Conservation (phyloP, 2,888 invertebrate genomes). For the Coleophora deauratella region DNA sequence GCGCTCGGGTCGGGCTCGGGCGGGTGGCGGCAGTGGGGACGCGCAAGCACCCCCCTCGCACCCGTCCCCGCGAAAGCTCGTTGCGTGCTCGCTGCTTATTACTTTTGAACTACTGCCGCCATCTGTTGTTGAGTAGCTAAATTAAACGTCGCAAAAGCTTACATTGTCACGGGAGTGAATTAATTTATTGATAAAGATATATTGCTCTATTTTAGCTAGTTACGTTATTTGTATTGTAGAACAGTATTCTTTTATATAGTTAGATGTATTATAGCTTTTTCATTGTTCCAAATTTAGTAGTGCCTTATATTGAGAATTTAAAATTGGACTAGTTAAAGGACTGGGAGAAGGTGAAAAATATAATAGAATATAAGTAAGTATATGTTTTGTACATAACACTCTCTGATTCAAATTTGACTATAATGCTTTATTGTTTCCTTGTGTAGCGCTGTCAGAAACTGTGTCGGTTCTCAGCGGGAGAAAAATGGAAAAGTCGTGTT, state of each 20-base stretch:
- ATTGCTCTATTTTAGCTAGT: no score
- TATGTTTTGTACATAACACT: no score
- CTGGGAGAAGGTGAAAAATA: no score
- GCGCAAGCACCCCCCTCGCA: constrained; percentile 48
- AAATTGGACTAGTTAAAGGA: no score
- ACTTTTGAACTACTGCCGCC: constrained; percentile 29
- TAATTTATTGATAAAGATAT: no score
- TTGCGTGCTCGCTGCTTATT: constrained; percentile 17
- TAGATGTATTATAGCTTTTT: no score
- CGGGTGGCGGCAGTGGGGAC: constrained; percentile 62
- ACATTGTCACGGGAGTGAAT: no score
- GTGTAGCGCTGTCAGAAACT: constrained; percentile 34
- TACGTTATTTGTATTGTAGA: no score
- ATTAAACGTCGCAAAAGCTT: neutral
- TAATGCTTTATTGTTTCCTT: constrained; percentile 45
- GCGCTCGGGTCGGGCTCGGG: constrained; percentile 54
- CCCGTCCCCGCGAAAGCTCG: constrained; percentile 43
- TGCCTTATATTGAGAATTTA: no score
- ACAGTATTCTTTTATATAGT: no score
- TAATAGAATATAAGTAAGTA: no score
- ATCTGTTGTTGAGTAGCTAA: constrained; percentile 49
- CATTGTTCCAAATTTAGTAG: no score
- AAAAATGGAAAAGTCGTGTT: constrained; percentile 60
- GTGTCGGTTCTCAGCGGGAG: constrained; percentile 23
- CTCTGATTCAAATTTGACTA: constrained; percentile 20